phyloP scores from a whole-genome alignment of 2,113 vertebrate species.

The Oenanthe melanoleuca region DNA sequence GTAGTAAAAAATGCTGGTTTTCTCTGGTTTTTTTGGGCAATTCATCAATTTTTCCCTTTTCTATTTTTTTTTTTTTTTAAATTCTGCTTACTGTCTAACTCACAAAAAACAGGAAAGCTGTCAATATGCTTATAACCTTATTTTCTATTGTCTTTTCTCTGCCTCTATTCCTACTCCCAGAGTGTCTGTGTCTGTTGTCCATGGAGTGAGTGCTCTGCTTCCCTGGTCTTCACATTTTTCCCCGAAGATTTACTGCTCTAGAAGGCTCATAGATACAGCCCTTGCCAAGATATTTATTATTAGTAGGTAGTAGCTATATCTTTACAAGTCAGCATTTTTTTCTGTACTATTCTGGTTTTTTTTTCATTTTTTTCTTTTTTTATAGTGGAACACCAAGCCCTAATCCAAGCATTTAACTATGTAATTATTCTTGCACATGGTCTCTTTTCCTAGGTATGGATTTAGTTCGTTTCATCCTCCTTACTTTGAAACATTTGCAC shows the following conservation, averaged over 20 bases:
- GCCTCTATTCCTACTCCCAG: not conserved
- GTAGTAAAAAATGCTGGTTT: not conserved
- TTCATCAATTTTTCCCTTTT: not conserved
- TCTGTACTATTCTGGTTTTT: not conserved
- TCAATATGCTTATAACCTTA: not conserved
- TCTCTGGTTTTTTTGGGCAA: not conserved
- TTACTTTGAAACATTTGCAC: not conserved
- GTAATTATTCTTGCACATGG: not conserved
- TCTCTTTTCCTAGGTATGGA: not conserved
- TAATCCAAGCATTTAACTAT: not conserved
- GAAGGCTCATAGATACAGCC: not conserved
- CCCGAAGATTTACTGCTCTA: not conserved
- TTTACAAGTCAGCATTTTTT: not conserved
- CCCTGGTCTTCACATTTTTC: not conserved
- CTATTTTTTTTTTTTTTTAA: not conserved
- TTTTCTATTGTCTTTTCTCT: not conserved
- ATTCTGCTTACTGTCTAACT: not conserved
- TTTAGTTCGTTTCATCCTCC: not conserved
- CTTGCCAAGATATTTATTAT: slow-evolving; percentile 34
- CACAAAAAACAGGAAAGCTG: fast-evolving
- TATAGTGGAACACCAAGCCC: not conserved
- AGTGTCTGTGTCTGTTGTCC: not conserved
- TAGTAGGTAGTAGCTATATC: not conserved
- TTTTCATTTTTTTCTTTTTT: not conserved
- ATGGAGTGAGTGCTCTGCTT: not conserved